A percentile compares a stretch with the other conserved stretches of the same genome.
These are phyloP conservation scores for Blennius ocellaris DNA, from an alignment of 2,113 vertebrate genomes.

Conservation along the genomic window DNA sequence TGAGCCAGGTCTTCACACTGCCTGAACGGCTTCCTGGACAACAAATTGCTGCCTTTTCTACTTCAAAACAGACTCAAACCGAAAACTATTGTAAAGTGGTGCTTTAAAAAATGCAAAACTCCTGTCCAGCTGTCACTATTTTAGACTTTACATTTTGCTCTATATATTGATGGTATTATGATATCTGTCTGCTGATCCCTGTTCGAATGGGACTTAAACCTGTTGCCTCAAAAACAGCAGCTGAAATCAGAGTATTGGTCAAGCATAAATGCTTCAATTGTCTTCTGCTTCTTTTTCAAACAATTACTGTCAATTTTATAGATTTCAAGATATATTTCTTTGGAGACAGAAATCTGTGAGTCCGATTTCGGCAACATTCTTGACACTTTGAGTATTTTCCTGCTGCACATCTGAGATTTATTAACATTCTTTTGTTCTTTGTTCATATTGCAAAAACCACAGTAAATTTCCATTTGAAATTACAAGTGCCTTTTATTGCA, in stretches of 20 bases:
- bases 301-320: slow-evolving; percentile 1
- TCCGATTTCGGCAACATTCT: slow-evolving; percentile 9
- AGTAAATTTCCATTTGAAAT: too few species aligned
- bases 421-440: too few species aligned
- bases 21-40: slow-evolving; percentile 13
- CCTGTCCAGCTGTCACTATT: slow-evolving; percentile 2
- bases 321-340: slow-evolving; percentile 9
- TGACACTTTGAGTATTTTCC: background rate
- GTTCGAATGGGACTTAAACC: slow-evolving; percentile 1
- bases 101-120: slow-evolving; percentile 20
- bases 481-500: too few species aligned
- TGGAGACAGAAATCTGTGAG: slow-evolving; percentile 20
- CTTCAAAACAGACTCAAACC: slow-evolving; percentile 18
- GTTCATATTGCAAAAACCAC: too few species aligned
- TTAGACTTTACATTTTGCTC: slow-evolving; percentile 18
- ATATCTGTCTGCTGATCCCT: slow-evolving; percentile 47
- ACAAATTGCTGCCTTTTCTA: slow-evolving; percentile 13
- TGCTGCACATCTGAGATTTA: background rate
- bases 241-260: slow-evolving; percentile 26
- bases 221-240: slow-evolving; percentile 28
- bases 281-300: background rate
- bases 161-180: slow-evolving; percentile 36
- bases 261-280: background rate
- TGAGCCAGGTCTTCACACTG: background rate
- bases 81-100: slow-evolving; percentile 29